These are phyloP conservation scores for Ifrita kowaldi DNA, from an alignment of 2,113 vertebrate species.

Conservation along the genomic window DNA sequence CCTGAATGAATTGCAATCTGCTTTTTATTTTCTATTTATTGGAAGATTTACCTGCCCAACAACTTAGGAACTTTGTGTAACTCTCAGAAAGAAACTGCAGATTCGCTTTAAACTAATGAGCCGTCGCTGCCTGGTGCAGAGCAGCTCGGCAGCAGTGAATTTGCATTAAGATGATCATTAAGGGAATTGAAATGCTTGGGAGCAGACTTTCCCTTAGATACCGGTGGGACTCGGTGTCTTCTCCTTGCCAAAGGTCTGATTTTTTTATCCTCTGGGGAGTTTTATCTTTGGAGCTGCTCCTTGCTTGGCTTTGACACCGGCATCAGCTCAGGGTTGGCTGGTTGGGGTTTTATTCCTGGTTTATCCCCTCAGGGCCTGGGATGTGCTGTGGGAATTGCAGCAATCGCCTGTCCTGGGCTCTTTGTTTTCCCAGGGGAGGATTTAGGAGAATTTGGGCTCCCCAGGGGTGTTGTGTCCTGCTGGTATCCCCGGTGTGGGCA, in stretches of 20 bases:
- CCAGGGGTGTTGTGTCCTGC: not conserved
- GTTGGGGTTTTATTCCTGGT: not conserved
- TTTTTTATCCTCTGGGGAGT: not conserved
- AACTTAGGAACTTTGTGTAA: not conserved
- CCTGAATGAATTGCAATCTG: not conserved
- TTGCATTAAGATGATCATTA: not conserved
- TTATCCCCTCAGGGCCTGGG: not conserved
- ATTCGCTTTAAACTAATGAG: not conserved
- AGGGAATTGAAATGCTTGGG: not conserved
- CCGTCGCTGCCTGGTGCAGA: not conserved
- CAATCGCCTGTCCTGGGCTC: not conserved
- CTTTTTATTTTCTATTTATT: not conserved
- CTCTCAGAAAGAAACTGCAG: not conserved
- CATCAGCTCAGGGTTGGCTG: accelerated
- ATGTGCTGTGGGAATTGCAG: not conserved
- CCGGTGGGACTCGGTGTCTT: not conserved
- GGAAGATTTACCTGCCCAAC: not conserved
- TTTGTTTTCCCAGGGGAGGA: not conserved
- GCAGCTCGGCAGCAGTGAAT: not conserved
- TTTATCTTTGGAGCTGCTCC: not conserved
- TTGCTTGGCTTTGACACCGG: not conserved
- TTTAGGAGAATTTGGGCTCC: not conserved
- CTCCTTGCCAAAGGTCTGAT: not conserved
- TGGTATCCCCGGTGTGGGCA: accelerated
- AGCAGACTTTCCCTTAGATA: not conserved